Base-by-base conservation (phyloP, 2,113 vertebrate genomes). In the Centropristis striata region DNA sequence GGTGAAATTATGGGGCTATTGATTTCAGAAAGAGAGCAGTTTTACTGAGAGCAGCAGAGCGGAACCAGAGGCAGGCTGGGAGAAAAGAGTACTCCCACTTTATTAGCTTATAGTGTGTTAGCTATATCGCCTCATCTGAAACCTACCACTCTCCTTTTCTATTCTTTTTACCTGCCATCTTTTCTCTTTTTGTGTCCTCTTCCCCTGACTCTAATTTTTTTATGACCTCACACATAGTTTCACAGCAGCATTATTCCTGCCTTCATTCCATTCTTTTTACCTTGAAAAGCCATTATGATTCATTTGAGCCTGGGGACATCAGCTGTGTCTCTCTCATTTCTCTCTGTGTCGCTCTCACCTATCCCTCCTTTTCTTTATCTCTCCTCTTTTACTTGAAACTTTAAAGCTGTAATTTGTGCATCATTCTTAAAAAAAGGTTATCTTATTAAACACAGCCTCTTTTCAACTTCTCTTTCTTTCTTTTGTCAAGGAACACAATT, bases 1-100 rank as follows among this genome's bases (percentile, higher is more conserved):
- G 87, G 88, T 94, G 95, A 95, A 96, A 96, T 96, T 94, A 97
- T 95, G 95, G 95, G 86, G 89, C 87, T 96, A 97, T 96, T 93
- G 95, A 97, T 96, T 96, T 94, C 80, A 94, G 93, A 87, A 92
- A 95, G 88, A 92, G 91, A 95, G 90, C 94, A 93, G 92, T 95
- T 96, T 95, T 93, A 93, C 93, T 92, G 93, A 95, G 95, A 93
- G 92, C 93, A 94, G 92, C 85, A 83, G 86, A 92, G 86, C 91
- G 91, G 73, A 87, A 86, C 75, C 66, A 88, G 83, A 83, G 73
- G 75, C 79, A 78, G 85, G 44, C 71, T 76, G 81, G 23, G 54
- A 71, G 70, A 91, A 89, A 78, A 82, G 84, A 91, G 86, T 44
- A 80, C 91, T 93, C 86, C 50, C 77, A 84, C 92, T 94, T 91